Base-by-base conservation (phyloP, 1,140 invertebrate genomes). In the Epicauta chinensis region DNA sequence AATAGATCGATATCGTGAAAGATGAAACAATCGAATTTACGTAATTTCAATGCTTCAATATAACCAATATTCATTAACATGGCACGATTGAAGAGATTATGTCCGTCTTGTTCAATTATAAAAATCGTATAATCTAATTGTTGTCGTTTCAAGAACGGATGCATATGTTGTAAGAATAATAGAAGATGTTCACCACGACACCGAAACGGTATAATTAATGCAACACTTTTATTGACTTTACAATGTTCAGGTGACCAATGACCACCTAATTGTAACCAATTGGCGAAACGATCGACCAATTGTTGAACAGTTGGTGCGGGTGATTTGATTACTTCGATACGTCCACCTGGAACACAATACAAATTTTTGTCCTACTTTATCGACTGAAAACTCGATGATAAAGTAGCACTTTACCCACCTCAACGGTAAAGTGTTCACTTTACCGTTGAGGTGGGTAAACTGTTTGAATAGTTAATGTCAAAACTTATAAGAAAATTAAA, bases 51-150 rank as follows among this genome's bases (percentile, higher is more conserved):
- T 1, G 91, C 87, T 72, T 97, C 93, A 32, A 81, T 77, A 71
- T 86, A 97, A 5, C 93, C 95, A n/a, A 97, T 84, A 72, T 98
- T 98, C 84, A 97, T 90, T 38, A 97, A 75, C 76, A 89, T 87
- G 1, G 91, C 95, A 46, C 93, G 79, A 71, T 97, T 97, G 69
- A 97, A 98, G 11, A 79, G 77, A 6, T 77, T 78, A 16, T 75
- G 74, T 43, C 82, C 86, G 73, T 73, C 77, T 71, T 97, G 93
- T 73, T 97, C 94, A n/a, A 97, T 78, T n/a, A 97, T 81, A 71
- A 91, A 94, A 62, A 98, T 93, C 56, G 86, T 84, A 74, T 97
- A 98, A 65, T 94, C 88, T 43, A 97, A 78, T 71, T 91, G 84
- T 71, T 98, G 94, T 54, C 84, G 82, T 71, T 90, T 85, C 17